Evolutionary conservation across 1,140 invertebrate genomes (phyloP).

Genomic region (Drosophila tristis): DNA sequence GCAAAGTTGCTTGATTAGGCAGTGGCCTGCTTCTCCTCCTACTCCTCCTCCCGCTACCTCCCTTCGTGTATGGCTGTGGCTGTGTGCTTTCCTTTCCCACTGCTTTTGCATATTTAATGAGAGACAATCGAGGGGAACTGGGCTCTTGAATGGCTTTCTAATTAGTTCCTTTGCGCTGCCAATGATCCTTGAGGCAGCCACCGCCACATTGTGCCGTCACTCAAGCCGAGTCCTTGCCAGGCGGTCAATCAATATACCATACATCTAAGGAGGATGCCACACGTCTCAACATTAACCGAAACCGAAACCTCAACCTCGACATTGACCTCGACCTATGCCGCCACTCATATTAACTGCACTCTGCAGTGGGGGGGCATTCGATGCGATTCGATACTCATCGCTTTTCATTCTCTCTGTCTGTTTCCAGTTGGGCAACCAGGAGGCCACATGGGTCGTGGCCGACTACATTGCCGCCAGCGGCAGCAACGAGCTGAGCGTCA

Average conservation of each 20-base stretch:
- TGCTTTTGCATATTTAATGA: constrained; percentile 46
- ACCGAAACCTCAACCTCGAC: no score
- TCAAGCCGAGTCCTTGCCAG: constrained; percentile 45
- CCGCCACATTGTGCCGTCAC: constrained; percentile 16
- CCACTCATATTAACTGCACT: no score
- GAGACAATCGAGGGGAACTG: constrained; percentile 46
- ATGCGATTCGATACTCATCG: constrained; percentile 37
- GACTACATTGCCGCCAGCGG: constrained; percentile 90
- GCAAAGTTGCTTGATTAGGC: constrained; percentile 22
- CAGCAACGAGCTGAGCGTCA: constrained; percentile 90
- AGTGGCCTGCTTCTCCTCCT: not conserved
- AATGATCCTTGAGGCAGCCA: constrained; percentile 63
- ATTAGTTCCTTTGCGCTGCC: constrained; percentile 68
- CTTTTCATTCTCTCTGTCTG: constrained; percentile 24
- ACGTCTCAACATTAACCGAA: not conserved
- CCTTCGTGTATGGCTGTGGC: constrained; percentile 4
- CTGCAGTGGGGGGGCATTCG: not conserved
- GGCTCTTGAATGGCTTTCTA: constrained; percentile 73
- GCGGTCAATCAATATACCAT: constrained; percentile 66
- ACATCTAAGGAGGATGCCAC: constrained; percentile 11
- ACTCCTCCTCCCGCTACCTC: no score
- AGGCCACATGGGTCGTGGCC: constrained; percentile 94
- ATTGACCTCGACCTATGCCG: constrained; percentile 52
- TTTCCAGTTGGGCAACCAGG: constrained; percentile 88
- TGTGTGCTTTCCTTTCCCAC: not conserved